phyloP scores from a whole-genome alignment of 2,113 vertebrate genomes.

The Cranoglanis bouderius region DNA sequence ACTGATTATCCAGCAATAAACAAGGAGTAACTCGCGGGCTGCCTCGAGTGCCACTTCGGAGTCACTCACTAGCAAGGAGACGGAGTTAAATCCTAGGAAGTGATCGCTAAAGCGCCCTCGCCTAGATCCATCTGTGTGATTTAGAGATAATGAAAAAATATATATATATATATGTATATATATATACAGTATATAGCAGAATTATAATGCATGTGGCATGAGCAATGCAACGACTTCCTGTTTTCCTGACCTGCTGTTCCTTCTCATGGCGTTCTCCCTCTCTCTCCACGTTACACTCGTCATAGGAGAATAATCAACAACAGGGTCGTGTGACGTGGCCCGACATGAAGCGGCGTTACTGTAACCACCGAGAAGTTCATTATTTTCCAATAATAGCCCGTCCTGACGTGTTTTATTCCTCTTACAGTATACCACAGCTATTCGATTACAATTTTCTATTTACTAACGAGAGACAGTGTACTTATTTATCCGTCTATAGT shows the following conservation, averaged over 20 bases:
- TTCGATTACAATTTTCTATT: not conserved
- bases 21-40: slow-evolving; percentile 22
- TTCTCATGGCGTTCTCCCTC: slow-evolving; percentile 37
- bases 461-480: not conserved
- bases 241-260: slow-evolving; percentile 47
- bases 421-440: no score
- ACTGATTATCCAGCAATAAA: slow-evolving; percentile 43
- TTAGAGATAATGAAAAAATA: not conserved
- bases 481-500: not conserved
- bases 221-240: slow-evolving; percentile 23
- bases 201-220: not conserved
- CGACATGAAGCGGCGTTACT: no score
- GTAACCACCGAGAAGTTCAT: no score
- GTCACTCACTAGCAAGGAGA: not conserved
- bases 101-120: not conserved
- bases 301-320: not conserved
- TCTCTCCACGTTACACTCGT: no score
- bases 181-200: no score
- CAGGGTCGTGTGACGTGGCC: no score
- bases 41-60: slow-evolving; percentile 34
- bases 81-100: not conserved
- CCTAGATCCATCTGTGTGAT: not conserved
- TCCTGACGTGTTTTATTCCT: no score
- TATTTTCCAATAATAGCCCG: no score
- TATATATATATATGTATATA: not conserved